Evolutionary conservation across 2,113 vertebrate genomes (phyloP).

Genomic region (Narcine bancroftii): DNA sequence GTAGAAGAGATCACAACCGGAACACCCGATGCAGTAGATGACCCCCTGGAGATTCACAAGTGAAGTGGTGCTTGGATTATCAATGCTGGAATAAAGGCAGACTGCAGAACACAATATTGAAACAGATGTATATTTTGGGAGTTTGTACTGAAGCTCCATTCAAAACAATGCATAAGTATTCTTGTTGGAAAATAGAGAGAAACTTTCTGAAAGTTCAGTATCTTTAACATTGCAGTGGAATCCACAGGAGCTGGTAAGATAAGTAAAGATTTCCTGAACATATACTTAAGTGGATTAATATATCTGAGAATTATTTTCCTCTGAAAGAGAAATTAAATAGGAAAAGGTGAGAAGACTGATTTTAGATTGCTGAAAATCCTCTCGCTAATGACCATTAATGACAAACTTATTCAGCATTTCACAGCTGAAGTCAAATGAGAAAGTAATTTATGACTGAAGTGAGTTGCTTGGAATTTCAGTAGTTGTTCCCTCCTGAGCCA

Average conservation of each 20-base stretch:
- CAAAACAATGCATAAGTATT: background rate
- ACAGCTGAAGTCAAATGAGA: background rate
- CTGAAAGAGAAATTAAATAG: background rate
- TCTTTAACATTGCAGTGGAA: background rate
- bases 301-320: background rate
- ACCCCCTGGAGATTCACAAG: no score
- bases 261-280: background rate
- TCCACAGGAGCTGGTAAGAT: background rate
- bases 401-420: background rate
- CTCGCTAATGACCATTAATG: background rate
- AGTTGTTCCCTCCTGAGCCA: background rate
- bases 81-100: background rate
- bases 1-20: no score
- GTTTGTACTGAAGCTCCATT: background rate
- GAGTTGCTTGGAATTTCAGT: background rate
- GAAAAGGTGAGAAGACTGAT: background rate
- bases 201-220: background rate
- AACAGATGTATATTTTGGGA: background rate
- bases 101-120: background rate
- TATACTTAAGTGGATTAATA: background rate
- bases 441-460: background rate
- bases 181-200: background rate
- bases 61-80: background rate
- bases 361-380: background rate
- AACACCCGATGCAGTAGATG: no score